These are phyloP conservation scores for Oncorhynchus kisutch DNA, from an alignment of 2,113 vertebrate genomes.

Conservation along the genomic window DNA sequence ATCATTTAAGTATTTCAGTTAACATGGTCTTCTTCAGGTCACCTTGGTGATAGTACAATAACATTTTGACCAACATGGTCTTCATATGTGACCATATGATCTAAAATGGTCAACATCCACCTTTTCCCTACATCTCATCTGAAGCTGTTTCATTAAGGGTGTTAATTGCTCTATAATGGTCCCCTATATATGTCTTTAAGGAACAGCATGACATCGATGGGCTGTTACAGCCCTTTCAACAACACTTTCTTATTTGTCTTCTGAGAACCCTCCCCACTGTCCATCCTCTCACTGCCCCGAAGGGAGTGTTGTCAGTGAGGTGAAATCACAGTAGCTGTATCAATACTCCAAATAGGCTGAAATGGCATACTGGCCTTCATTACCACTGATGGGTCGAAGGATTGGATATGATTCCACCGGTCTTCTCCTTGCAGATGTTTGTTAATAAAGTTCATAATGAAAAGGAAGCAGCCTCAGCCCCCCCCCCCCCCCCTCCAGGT, in stretches of 20 bases:
- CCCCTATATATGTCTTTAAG: not conserved
- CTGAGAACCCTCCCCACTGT: not conserved
- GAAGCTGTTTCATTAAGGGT: not conserved
- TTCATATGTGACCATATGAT: no score
- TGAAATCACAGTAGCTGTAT: no score
- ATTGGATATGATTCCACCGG: constrained; percentile 7
- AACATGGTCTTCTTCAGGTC: no score
- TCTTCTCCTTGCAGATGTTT: not conserved
- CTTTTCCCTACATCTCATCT: constrained; percentile 3
- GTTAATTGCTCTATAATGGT: constrained; percentile 11
- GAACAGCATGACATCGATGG: constrained; percentile 5
- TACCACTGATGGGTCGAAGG: constrained; percentile 12
- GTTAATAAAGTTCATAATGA: not conserved
- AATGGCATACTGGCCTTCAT: not conserved
- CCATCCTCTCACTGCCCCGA: not conserved
- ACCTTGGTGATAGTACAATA: no score
- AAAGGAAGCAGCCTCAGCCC: not conserved
- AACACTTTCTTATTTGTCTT: not conserved
- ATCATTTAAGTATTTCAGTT: no score
- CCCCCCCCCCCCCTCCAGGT: constrained; percentile 50
- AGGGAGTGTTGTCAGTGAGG: not conserved
- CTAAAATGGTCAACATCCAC: not conserved
- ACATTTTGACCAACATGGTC: no score
- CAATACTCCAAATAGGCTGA: not conserved
- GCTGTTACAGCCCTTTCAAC: not conserved